phyloP scores from a whole-genome alignment of 2,888 invertebrate genomes.

The Gymnosoma rotundatum region DNA sequence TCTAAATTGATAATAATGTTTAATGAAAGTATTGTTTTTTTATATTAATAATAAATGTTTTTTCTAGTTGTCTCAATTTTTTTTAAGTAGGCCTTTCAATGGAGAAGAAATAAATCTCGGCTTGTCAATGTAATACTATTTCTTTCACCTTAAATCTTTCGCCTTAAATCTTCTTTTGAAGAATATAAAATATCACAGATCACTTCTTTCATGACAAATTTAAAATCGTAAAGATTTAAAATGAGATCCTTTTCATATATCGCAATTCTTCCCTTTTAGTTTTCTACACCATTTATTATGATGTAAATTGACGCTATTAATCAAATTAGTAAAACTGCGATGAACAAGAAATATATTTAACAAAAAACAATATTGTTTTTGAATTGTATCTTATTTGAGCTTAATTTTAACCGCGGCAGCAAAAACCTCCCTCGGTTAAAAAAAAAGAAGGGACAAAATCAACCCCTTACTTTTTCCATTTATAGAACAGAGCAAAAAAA shows the following conservation, averaged over 20 bases:
- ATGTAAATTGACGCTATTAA: constrained; percentile 38
- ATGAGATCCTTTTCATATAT: background rate
- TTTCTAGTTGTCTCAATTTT: no score
- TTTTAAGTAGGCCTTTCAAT: no score
- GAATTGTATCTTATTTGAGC: constrained; percentile 37
- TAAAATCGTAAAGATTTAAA: no score
- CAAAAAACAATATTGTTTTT: constrained; percentile 31
- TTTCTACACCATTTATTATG: constrained; percentile 1
- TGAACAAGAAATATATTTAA: constrained; percentile 5
- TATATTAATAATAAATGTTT: no score
- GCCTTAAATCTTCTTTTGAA: no score
- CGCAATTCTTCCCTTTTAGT: background rate
- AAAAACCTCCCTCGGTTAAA: constrained; percentile 2
- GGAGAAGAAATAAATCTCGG: no score
- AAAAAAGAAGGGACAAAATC: constrained; percentile 11
- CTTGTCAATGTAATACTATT: no score
- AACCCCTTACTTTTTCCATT: constrained; percentile 31
- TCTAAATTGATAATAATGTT: no score
- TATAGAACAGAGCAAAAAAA: constrained; percentile 12
- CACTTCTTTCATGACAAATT: no score
- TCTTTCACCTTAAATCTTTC: no score
- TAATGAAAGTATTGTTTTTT: no score
- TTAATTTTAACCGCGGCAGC: constrained; percentile 18
- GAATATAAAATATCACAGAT: no score
- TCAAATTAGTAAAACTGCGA: constrained; percentile 37